Conservation (phyloP, 2,888 invertebrate genomes). For the Melanargia galathea region DNA sequence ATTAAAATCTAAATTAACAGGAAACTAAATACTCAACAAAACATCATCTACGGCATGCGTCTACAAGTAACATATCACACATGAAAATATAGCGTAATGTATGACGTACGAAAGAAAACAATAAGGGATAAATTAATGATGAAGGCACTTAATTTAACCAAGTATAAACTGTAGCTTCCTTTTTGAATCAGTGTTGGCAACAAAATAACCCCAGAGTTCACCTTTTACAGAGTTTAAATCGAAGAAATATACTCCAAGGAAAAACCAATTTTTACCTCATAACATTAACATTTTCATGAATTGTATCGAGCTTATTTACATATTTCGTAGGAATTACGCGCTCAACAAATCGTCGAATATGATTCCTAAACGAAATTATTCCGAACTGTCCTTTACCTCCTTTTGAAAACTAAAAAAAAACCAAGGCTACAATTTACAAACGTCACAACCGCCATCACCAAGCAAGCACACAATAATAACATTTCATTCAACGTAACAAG, state of each 20-base stretch:
- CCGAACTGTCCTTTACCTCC: too few species aligned
- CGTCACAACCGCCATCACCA: conserved; percentile 17
- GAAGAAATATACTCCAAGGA: neutral
- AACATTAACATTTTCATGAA: neutral
- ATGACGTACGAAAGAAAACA: neutral
- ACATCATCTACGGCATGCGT: conserved; percentile 12
- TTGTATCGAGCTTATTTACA: neutral
- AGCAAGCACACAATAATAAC: conserved; percentile 31
- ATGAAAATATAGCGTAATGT: conserved; percentile 9
- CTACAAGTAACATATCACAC: conserved; percentile 7
- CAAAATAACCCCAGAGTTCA: conserved; percentile 3
- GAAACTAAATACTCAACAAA: conserved; percentile 17
- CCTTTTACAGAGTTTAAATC: neutral
- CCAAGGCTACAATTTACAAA: neutral
- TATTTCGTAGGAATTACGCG: too few species aligned
- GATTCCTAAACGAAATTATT: neutral
- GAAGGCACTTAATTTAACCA: conserved; percentile 12
- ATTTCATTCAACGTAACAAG: conserved; percentile 20
- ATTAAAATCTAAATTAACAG: conserved; percentile 12
- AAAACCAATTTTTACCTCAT: neutral
- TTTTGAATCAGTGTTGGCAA: neutral
- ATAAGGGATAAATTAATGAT: conserved; percentile 2
- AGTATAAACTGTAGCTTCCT: neutral
- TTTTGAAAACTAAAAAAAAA: neutral
- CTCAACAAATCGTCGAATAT: neutral